A percentile compares a stretch with the other conserved stretches of the same genome.
These are phyloP conservation scores for Nebria brevicollis DNA, from an alignment of 2,888 invertebrate species.

Conservation along the genomic window DNA sequence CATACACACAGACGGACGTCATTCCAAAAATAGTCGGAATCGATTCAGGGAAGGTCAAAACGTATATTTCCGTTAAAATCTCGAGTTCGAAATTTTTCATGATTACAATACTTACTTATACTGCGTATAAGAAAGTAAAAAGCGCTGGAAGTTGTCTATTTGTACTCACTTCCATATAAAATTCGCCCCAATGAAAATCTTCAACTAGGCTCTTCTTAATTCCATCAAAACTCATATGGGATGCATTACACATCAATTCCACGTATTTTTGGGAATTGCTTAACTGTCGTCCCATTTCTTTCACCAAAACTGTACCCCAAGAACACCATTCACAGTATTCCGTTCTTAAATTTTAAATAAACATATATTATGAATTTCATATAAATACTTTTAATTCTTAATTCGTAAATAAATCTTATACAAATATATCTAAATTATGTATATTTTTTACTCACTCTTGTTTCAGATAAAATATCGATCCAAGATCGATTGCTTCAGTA, in stretches of 20 bases:
- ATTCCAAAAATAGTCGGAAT: too few species aligned
- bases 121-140: too few species aligned
- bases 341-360: conserved; percentile 54
- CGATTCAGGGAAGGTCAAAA: too few species aligned
- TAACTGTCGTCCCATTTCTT: conserved; percentile 68
- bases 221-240: conserved; percentile 61
- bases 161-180: conserved; percentile 26
- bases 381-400: neutral
- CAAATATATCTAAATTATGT: neutral
- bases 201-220: conserved; percentile 62
- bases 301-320: conserved; percentile 65
- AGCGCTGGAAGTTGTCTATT: too few species aligned
- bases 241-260: conserved; percentile 64
- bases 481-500: conserved; percentile 31
- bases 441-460: conserved; percentile 15
- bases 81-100: too few species aligned
- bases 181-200: conserved; percentile 68
- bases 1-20: too few species aligned
- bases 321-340: conserved; percentile 64
- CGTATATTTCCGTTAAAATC: too few species aligned
- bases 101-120: too few species aligned
- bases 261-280: conserved; percentile 67
- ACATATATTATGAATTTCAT: neutral
- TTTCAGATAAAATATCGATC: conserved; percentile 31
- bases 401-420: neutral